Percentiles rank a stretch among this genome's conserved stretches.
These are phyloP conservation scores for Adrianichthys oophorus DNA, from an alignment of 2,797 vertebrate species.

Conservation along the genomic window DNA sequence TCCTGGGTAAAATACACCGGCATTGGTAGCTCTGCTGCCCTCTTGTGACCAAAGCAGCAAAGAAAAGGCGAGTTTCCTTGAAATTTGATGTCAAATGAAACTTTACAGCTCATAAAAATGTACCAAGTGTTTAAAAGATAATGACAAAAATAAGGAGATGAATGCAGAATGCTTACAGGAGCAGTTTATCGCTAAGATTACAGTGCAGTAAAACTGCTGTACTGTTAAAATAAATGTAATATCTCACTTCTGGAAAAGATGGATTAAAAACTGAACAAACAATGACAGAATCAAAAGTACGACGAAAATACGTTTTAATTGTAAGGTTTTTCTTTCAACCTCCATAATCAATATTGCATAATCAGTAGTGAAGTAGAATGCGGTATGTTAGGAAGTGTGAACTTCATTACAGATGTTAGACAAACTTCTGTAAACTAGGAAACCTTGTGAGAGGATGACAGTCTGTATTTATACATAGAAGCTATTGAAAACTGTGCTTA, in stretches of 20 bases:
- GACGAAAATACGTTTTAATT: slow-evolving; percentile 23
- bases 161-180: too few relatives aligned
- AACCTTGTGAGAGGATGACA: slow-evolving; percentile 43
- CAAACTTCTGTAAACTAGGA: slow-evolving; percentile 47
- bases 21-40: too few relatives aligned
- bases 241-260: too few relatives aligned
- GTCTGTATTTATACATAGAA: slow-evolving; percentile 62
- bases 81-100: background rate
- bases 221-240: too few relatives aligned
- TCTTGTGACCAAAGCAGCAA: background rate
- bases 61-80: background rate
- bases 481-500: slow-evolving; percentile 45
- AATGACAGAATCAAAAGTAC: background rate
- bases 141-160: too few relatives aligned
- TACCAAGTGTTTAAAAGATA: too few relatives aligned
- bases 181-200: too few relatives aligned
- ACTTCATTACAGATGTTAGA: slow-evolving; percentile 48
- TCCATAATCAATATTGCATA: slow-evolving; percentile 45
- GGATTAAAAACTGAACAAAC: too few relatives aligned
- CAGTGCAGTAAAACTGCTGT: too few relatives aligned
- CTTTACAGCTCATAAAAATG: background rate
- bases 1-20: background rate
- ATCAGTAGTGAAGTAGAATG: slow-evolving; percentile 58
- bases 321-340: slow-evolving; percentile 28
- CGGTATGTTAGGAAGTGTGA: slow-evolving; percentile 48